phyloP scores from a whole-genome alignment of 2,113 vertebrate species.

The Tragelaphus buxtoni region DNA sequence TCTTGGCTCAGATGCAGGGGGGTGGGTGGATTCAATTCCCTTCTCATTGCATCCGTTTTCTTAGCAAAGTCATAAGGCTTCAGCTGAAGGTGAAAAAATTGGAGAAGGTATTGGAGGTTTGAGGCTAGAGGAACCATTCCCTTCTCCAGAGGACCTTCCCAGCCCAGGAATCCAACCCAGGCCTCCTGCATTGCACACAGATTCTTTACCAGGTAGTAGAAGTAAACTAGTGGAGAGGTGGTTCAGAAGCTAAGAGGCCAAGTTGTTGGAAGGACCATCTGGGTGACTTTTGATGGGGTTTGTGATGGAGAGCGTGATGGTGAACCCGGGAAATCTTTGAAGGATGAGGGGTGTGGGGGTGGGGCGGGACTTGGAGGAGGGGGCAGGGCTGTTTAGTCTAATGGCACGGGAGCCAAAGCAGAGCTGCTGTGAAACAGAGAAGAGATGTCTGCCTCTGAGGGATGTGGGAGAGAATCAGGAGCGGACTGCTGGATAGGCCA shows the following conservation, averaged over 20 bases:
- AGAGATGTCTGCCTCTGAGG: background rate
- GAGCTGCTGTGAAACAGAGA: background rate
- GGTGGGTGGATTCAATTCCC: background rate
- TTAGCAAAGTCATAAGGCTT: background rate
- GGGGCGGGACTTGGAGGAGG: background rate
- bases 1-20: background rate
- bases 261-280: background rate
- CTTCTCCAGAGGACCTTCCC: background rate
- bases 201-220: background rate
- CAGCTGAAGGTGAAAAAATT: background rate
- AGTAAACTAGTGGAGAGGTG: background rate
- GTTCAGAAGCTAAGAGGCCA: background rate
- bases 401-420: rapidly evolving
- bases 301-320: background rate
- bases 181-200: background rate
- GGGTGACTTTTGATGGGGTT: background rate
- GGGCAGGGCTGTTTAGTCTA: background rate
- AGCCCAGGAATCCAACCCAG: background rate
- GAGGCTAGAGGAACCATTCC: background rate
- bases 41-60: background rate
- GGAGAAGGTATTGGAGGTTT: background rate
- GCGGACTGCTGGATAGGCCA: background rate
- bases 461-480: background rate
- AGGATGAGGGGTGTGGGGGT: too few species aligned
- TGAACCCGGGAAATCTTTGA: background rate